Conservation (phyloP, 1,140 invertebrate genomes). For the Mamestra configurata region DNA sequence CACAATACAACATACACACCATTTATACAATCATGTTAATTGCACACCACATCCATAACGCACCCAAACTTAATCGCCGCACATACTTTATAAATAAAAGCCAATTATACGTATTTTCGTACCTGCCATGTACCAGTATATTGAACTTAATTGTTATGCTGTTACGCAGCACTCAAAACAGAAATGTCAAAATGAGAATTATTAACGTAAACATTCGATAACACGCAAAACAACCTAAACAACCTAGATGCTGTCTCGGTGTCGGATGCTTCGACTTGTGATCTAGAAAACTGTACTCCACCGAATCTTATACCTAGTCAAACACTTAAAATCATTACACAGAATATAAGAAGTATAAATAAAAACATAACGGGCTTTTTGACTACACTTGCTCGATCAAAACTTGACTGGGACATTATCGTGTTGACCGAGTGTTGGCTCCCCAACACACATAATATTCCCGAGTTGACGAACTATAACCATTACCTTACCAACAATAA, state of each 20-base stretch:
- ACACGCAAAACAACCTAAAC: neutral
- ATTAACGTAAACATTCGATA: neutral
- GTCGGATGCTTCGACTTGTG: neutral
- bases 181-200: neutral
- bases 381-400: constrained; percentile 33
- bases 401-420: constrained; percentile 50
- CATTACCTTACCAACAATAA: neutral
- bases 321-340: constrained; percentile 34
- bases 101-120: too few relatives aligned
- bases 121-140: neutral
- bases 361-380: constrained; percentile 35
- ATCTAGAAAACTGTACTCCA: constrained; percentile 4
- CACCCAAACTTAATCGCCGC: neutral
- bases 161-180: neutral
- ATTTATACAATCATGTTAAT: neutral
- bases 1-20: neutral
- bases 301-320: constrained; percentile 11
- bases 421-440: constrained; percentile 54
- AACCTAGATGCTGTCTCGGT: constrained; percentile 4
- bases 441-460: constrained; percentile 9
- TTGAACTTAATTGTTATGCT: neutral
- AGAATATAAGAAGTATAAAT: constrained; percentile 51
- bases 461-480: neutral
- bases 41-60: neutral
- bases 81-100: neutral